phyloP scores from a whole-genome alignment of 2,797 vertebrate species.

The Trachops cirrhosus region DNA sequence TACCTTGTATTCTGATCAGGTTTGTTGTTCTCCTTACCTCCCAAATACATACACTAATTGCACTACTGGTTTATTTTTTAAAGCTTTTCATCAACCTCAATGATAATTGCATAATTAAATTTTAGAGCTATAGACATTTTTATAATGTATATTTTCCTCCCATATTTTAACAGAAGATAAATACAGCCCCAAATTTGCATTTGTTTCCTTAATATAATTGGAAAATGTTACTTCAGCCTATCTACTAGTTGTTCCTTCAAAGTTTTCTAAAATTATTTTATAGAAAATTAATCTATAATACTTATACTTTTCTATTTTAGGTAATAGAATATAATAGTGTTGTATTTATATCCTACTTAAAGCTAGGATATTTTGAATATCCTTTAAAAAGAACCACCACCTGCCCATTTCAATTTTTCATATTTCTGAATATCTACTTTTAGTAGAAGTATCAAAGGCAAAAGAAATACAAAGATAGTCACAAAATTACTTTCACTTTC shows the following conservation, averaged over 20 bases:
- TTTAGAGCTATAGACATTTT: neutral
- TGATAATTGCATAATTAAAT: neutral
- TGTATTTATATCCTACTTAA: neutral
- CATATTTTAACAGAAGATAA: neutral
- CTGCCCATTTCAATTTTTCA: neutral
- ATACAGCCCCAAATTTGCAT: neutral
- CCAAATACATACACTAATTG: neutral
- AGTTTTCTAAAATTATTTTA: neutral
- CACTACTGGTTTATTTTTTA: neutral
- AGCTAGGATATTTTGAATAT: neutral
- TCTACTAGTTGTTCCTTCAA: neutral
- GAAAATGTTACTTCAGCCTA: neutral
- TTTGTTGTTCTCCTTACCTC: neutral
- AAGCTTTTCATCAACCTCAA: neutral
- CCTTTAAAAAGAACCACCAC: neutral
- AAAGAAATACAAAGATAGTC: neutral
- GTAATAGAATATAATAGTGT: neutral
- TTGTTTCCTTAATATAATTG: neutral
- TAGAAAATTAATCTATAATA: neutral
- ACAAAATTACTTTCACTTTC: conserved; percentile 14
- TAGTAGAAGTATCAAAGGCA: conserved; percentile 22
- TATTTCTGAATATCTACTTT: conserved; percentile 15
- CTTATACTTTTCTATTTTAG: neutral
- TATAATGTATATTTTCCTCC: neutral
- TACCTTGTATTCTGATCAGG: neutral